These are phyloP conservation scores for Lepidurus arcticus DNA, from an alignment of 1,140 invertebrate genomes.

Conservation along the genomic window DNA sequence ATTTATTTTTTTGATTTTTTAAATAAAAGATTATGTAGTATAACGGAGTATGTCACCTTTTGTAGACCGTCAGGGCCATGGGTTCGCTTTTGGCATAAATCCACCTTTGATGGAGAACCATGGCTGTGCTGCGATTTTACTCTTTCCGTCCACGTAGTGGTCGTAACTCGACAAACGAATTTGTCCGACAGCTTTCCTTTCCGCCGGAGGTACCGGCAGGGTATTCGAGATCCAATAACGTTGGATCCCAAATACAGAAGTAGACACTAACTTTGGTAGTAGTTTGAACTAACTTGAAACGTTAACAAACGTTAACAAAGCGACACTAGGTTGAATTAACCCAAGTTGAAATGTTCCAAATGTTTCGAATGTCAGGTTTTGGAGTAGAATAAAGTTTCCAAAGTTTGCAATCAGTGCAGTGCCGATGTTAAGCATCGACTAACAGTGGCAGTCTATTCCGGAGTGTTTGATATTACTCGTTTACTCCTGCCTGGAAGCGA, in stretches of 20 bases:
- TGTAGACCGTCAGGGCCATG: neutral
- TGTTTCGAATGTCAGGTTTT: too few species aligned
- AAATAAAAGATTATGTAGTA: neutral
- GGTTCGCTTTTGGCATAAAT: neutral
- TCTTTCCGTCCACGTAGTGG: neutral
- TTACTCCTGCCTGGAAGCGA: neutral
- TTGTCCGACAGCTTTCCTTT: neutral
- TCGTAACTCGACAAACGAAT: neutral
- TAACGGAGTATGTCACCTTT: neutral
- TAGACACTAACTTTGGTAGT: too few species aligned
- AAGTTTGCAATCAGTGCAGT: neutral
- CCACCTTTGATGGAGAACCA: slow-evolving; percentile 14
- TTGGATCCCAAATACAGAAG: neutral
- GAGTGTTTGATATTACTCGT: neutral
- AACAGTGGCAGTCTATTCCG: neutral
- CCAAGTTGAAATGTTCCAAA: too few species aligned
- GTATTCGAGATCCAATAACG: neutral
- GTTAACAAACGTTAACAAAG: too few species aligned
- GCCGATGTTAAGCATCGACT: neutral
- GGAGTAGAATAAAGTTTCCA: too few species aligned
- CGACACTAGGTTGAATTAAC: too few species aligned
- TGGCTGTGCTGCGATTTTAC: neutral
- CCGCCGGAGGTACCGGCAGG: neutral
- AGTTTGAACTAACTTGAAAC: too few species aligned
- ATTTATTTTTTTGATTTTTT: too few species aligned